Conservation (phyloP, 1,140 invertebrate genomes). For the Drosophila ficusphila region DNA sequence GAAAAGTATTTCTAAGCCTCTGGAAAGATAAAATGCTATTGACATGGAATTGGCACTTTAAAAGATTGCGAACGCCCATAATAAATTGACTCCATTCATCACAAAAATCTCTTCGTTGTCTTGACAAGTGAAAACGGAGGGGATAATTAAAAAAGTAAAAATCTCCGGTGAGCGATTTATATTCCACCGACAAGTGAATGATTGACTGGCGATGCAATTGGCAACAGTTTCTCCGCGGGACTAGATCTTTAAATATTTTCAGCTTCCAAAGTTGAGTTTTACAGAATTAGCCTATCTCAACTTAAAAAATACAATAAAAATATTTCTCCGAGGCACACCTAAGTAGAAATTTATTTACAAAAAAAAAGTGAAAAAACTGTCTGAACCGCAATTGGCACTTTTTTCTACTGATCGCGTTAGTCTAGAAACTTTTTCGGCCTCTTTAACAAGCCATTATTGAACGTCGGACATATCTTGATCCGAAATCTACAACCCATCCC, state of each 20-base stretch:
- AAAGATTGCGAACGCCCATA: not conserved
- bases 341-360: constrained; percentile 5
- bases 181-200: not conserved
- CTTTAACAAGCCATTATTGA: constrained; percentile 10
- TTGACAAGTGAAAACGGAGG: constrained; percentile 16
- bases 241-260: not conserved
- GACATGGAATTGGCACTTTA: not conserved
- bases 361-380: constrained; percentile 23
- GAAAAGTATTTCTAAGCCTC: not conserved
- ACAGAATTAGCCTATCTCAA: no score
- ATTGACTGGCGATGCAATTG: not conserved
- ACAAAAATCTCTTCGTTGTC: not conserved
- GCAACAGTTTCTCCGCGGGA: not conserved
- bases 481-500: not conserved
- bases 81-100: not conserved
- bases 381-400: constrained; percentile 25
- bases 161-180: not conserved
- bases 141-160: constrained; percentile 3
- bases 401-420: constrained; percentile 26
- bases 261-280: not conserved
- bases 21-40: constrained; percentile 7
- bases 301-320: not conserved
- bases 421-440: constrained; percentile 17
- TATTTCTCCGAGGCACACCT: constrained; percentile 6
- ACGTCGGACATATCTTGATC: not conserved